A percentile compares a stretch with the other conserved stretches of the same genome.
phyloP scores from a whole-genome alignment of 2,113 vertebrate genomes.

The Xyrauchen texanus region DNA sequence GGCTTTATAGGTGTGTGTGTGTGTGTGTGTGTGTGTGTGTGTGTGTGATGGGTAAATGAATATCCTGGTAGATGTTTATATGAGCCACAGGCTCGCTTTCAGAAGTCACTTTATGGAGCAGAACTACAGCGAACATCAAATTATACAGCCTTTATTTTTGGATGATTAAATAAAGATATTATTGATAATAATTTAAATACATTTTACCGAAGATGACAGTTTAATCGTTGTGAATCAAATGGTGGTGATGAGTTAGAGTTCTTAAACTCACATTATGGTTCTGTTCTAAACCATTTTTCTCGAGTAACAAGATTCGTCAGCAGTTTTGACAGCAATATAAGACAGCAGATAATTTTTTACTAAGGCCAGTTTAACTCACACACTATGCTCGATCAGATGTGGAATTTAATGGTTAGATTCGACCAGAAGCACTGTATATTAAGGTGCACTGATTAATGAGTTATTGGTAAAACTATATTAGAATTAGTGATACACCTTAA shows the following conservation, averaged over 20 bases:
- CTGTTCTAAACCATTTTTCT: neutral
- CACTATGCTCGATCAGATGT: neutral
- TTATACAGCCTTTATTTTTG: neutral
- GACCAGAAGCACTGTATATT: neutral
- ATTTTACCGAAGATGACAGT: no score
- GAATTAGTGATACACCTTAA: no score
- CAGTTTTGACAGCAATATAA: no score
- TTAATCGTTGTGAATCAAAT: no score
- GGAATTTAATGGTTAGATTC: neutral
- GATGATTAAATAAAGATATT: no score
- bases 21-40: neutral
- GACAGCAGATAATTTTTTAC: neutral
- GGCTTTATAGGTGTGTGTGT: neutral
- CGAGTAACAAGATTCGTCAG: no score
- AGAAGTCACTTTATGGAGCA: neutral
- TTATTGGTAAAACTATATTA: neutral
- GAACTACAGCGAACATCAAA: neutral
- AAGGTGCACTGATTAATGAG: constrained; percentile 10
- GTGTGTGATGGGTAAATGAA: neutral
- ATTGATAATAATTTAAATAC: no score
- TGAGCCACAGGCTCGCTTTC: neutral
- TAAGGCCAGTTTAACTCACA: neutral
- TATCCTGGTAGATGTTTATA: neutral
- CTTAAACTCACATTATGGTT: no score
- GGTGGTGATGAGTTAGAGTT: no score